Percentiles rank a stretch among this genome's conserved stretches.
Conservation (phyloP, 2,888 invertebrate genomes). For the Macropis europaea region DNA sequence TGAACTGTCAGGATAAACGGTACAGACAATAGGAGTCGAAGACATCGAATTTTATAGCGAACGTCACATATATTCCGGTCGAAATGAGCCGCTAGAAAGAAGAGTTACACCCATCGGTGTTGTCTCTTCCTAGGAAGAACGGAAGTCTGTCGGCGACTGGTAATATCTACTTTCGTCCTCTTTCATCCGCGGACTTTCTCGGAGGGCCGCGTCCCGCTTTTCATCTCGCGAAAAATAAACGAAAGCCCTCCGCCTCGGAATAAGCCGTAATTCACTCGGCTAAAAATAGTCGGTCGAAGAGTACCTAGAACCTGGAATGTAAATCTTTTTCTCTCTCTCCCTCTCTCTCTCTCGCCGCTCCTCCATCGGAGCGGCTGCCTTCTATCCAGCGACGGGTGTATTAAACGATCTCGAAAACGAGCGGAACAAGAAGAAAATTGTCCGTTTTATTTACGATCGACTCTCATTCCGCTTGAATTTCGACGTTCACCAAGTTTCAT, state of each 20-base stretch:
- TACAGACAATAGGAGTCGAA: not conserved
- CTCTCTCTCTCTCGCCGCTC: not conserved
- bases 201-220: conserved; percentile 55
- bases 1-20: conserved; percentile 15
- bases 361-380: not conserved
- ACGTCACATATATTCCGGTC: conserved; percentile 33
- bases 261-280: conserved; percentile 68
- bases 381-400: not conserved
- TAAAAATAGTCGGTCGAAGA: conserved; percentile 48
- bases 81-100: conserved; percentile 11
- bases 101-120: conserved; percentile 12
- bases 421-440: too few species aligned
- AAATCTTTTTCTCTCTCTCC: conserved; percentile 8
- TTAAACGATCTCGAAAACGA: conserved; percentile 1
- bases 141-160: conserved; percentile 63
- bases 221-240: conserved; percentile 59
- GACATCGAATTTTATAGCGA: conserved; percentile 3
- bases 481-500: too few species aligned
- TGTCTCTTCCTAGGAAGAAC: conserved; percentile 62
- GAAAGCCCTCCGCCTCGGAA: conserved; percentile 57
- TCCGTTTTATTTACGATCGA: too few species aligned
- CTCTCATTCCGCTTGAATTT: not conserved
- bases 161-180: conserved; percentile 53
- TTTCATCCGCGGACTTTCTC: conserved; percentile 42
- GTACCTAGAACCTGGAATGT: conserved; percentile 21